A percentile compares a stretch with the other conserved stretches of the same genome.
These are phyloP conservation scores for Nemotelus nigrinus DNA, from an alignment of 2,888 invertebrate genomes.

Conservation along the genomic window DNA sequence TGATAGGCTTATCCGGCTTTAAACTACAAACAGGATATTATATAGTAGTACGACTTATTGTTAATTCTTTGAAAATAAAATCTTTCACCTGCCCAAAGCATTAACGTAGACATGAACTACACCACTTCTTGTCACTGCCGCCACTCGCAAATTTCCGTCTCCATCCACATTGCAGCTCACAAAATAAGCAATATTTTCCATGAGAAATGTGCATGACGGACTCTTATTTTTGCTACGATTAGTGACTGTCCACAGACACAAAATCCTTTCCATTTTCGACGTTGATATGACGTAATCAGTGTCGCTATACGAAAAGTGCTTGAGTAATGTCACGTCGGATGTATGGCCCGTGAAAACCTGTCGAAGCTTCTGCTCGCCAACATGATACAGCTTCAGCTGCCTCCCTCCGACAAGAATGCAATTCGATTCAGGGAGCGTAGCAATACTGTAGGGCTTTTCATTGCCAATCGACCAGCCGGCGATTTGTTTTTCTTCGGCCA, in stretches of 20 bases:
- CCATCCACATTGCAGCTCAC: constrained; percentile 67
- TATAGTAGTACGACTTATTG: no score
- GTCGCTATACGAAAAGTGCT: constrained; percentile 56
- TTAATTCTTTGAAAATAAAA: neutral
- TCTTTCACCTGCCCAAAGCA: constrained; percentile 73
- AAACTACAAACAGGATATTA: constrained; percentile 53
- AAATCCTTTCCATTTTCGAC: constrained; percentile 62
- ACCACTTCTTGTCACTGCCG: constrained; percentile 76
- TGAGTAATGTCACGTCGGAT: constrained; percentile 67
- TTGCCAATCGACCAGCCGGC: constrained; percentile 71
- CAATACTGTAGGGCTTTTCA: constrained; percentile 65
- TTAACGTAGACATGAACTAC: constrained; percentile 82
- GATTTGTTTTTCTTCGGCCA: constrained; percentile 63
- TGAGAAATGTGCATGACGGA: constrained; percentile 70
- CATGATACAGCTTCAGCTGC: constrained; percentile 68
- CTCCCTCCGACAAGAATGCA: constrained; percentile 59
- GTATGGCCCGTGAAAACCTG: constrained; percentile 74
- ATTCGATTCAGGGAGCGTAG: constrained; percentile 59
- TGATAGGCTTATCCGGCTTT: constrained; percentile 69
- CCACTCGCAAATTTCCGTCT: constrained; percentile 65
- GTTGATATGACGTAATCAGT: constrained; percentile 60
- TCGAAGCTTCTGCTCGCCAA: constrained; percentile 69
- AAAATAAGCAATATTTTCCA: constrained; percentile 75
- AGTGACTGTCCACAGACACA: constrained; percentile 61
- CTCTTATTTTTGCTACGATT: constrained; percentile 60